Percentiles rank a stretch among this genome's conserved stretches.
These are phyloP conservation scores for Mobula birostris DNA, from an alignment of 2,113 vertebrate genomes.

Conservation along the genomic window DNA sequence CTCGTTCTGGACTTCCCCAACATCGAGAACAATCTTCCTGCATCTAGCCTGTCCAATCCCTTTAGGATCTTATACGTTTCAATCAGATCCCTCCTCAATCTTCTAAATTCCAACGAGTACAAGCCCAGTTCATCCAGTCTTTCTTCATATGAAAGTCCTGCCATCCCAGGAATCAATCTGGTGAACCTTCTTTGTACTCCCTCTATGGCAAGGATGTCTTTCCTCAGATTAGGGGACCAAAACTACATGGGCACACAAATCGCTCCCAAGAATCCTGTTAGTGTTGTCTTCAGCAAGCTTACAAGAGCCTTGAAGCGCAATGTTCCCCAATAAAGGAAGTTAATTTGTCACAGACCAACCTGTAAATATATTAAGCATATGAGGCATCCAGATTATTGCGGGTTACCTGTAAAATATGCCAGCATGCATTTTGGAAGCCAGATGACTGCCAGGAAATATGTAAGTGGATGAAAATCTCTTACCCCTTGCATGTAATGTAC, in stretches of 20 bases:
- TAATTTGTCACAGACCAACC: not conserved
- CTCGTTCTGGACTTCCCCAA: too few relatives aligned
- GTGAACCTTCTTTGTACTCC: too few relatives aligned
- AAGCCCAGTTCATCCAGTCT: too few relatives aligned
- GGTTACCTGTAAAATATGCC: not conserved
- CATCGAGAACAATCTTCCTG: too few relatives aligned
- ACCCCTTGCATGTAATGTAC: not conserved
- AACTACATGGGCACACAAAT: not conserved
- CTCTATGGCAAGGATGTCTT: too few relatives aligned
- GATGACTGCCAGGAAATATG: not conserved
- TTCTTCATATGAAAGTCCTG: too few relatives aligned
- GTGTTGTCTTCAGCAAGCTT: not conserved
- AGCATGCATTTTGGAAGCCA: not conserved
- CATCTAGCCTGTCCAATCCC: too few relatives aligned
- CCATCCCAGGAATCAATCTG: too few relatives aligned
- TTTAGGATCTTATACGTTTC: too few relatives aligned
- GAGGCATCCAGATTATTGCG: not conserved
- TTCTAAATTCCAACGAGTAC: too few relatives aligned
- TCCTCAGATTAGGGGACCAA: too few relatives aligned
- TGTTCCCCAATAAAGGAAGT: not conserved
- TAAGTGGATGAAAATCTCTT: not conserved
- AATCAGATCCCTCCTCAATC: too few relatives aligned
- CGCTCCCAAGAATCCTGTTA: not conserved
- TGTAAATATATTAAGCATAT: not conserved
- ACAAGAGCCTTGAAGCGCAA: not conserved